Evolutionary conservation across 1,140 invertebrate genomes (phyloP).

Genomic region (Brachionus calyciflorus): DNA sequence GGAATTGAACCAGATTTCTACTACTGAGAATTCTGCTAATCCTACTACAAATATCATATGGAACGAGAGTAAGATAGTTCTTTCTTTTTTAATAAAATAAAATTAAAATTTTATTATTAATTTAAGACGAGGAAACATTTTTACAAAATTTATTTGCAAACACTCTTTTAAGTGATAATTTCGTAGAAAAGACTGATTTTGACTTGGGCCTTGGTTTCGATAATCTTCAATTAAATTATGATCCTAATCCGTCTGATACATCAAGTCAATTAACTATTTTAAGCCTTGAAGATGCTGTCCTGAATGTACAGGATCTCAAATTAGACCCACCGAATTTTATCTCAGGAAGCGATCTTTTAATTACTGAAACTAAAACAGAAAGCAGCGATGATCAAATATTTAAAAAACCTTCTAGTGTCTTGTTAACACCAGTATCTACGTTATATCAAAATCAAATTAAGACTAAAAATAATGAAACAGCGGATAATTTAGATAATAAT

Average conservation of each 20-base stretch:
- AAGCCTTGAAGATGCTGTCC: background rate
- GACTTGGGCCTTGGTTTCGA: constrained; percentile 20
- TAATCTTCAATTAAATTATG: constrained; percentile 42
- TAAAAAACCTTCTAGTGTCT: constrained; percentile 24
- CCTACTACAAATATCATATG: background rate
- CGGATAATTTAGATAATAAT: background rate
- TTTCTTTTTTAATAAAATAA: no score
- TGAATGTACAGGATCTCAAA: background rate
- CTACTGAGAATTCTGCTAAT: background rate
- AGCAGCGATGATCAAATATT: background rate
- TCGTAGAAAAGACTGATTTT: background rate
- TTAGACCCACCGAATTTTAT: background rate
- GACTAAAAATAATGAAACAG: background rate
- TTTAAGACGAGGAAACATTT: constrained; percentile 36
- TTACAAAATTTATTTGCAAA: constrained; percentile 40
- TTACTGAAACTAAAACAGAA: background rate
- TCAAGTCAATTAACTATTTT: background rate
- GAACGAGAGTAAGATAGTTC: background rate
- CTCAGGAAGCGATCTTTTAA: background rate
- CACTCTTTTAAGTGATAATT: constrained; percentile 3
- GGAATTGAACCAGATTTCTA: background rate
- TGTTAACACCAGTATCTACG: no score
- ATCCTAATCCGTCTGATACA: background rate
- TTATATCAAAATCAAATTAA: background rate
- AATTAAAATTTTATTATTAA: background rate